Percentiles rank a stretch among this genome's conserved stretches.
These are phyloP conservation scores for Ranitomeya imitator DNA, from an alignment of 2,113 vertebrate genomes.

Conservation along the genomic window DNA sequence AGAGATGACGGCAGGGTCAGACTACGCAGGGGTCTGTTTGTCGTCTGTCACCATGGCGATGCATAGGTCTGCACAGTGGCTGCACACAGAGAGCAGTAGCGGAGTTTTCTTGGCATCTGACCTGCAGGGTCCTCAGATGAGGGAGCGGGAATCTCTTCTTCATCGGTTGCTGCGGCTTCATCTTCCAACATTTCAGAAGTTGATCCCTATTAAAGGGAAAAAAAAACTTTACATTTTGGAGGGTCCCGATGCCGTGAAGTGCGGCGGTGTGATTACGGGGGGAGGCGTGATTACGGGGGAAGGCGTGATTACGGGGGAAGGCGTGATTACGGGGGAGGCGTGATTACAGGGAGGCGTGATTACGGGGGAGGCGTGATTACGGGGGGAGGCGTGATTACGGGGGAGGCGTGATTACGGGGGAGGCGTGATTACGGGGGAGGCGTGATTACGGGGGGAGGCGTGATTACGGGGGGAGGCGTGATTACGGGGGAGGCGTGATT, in stretches of 20 bases:
- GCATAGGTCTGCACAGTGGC: too few relatives aligned
- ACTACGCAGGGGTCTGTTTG: not conserved
- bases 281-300: not conserved
- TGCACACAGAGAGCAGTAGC: too few relatives aligned
- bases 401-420: not conserved
- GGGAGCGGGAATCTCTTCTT: not conserved
- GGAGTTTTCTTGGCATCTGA: not conserved
- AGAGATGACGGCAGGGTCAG: not conserved
- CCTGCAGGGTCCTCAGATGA: conserved; percentile 6
- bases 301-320: too few relatives aligned
- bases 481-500: not conserved
- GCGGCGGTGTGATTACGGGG: not conserved
- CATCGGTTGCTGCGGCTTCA: not conserved
- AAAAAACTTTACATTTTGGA: not conserved
- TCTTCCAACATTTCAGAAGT: conserved; percentile 15
- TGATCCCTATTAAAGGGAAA: not conserved
- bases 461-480: not conserved
- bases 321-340: too few relatives aligned
- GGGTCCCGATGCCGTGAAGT: too few relatives aligned
- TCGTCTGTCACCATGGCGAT: not conserved
- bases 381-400: not conserved
- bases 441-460: not conserved
- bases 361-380: too few relatives aligned
- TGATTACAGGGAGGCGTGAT: not conserved
- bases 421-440: not conserved